Evolutionary conservation across 2,888 invertebrate species (phyloP).

Genomic region (Acanthococcus lagerstroemiae): DNA sequence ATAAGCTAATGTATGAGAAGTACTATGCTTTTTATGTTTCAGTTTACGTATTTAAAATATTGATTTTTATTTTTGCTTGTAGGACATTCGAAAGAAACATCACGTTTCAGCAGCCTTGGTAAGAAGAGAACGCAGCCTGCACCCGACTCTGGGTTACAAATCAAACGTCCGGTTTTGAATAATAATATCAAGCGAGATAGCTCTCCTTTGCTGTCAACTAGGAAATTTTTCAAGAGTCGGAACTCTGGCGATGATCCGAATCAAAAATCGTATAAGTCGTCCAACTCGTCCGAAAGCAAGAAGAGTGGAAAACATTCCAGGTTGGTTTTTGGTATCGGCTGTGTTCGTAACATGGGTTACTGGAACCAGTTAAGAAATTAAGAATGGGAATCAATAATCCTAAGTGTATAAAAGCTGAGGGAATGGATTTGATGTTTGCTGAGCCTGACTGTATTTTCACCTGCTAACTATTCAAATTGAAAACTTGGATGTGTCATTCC

Average conservation of each 20-base stretch:
- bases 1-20: too few species aligned
- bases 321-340: background rate
- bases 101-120: conserved; percentile 33
- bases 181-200: conserved; percentile 42
- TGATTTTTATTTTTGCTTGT: background rate
- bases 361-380: too few species aligned
- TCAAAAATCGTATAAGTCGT: conserved; percentile 30
- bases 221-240: conserved; percentile 82
- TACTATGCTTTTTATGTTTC: too few species aligned
- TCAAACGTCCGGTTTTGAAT: conserved; percentile 27
- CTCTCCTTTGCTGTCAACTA: conserved; percentile 46
- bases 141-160: conserved; percentile 47
- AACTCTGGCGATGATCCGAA: conserved; percentile 44
- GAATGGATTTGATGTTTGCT: too few species aligned
- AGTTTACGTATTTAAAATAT: too few species aligned
- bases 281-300: conserved; percentile 25
- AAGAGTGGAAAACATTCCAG: conserved; percentile 25
- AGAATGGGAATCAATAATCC: too few species aligned
- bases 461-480: too few species aligned
- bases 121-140: conserved; percentile 42
- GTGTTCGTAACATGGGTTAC: background rate
- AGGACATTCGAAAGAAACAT: conserved; percentile 31
- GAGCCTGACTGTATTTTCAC: too few species aligned
- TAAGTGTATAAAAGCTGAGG: too few species aligned
- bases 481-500: too few species aligned